Conservation (phyloP, 2,888 invertebrate species). For the Acanthoscelides obtectus region DNA sequence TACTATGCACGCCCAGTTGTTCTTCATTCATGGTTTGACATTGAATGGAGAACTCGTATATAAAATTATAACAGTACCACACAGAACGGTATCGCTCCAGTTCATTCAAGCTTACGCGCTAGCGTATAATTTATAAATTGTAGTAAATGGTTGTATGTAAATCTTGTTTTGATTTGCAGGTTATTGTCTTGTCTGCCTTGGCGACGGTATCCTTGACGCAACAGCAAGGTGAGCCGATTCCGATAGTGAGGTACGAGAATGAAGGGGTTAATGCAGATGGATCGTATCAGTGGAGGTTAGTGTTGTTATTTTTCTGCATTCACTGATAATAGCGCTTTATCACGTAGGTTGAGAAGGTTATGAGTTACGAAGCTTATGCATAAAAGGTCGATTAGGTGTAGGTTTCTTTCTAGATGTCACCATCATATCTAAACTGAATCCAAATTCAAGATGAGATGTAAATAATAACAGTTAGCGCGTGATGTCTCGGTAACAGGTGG, state of each 20-base stretch:
- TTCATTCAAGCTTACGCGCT: neutral
- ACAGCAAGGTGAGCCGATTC: constrained; percentile 48
- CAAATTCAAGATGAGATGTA: too few relatives aligned
- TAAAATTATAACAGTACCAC: neutral
- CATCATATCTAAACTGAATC: too few relatives aligned
- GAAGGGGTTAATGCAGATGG: constrained; percentile 62
- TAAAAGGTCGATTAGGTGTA: too few relatives aligned
- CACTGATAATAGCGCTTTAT: too few relatives aligned
- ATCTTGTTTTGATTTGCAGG: constrained; percentile 4
- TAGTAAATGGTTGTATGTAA: neutral
- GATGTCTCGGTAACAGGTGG: too few relatives aligned
- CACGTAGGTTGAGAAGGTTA: too few relatives aligned
- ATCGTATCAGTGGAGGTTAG: constrained; percentile 55
- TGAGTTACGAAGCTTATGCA: too few relatives aligned
- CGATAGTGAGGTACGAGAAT: constrained; percentile 57
- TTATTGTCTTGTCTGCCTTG: constrained; percentile 9
- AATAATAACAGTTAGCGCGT: too few relatives aligned
- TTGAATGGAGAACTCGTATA: neutral
- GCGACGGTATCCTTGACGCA: constrained; percentile 1
- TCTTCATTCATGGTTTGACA: neutral
- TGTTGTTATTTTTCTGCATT: too few relatives aligned
- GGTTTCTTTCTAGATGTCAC: too few relatives aligned
- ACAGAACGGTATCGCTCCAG: neutral
- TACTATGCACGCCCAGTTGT: neutral
- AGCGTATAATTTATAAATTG: neutral